Base-by-base conservation (phyloP, 1,140 invertebrate genomes). In the Callitettix versicolor region DNA sequence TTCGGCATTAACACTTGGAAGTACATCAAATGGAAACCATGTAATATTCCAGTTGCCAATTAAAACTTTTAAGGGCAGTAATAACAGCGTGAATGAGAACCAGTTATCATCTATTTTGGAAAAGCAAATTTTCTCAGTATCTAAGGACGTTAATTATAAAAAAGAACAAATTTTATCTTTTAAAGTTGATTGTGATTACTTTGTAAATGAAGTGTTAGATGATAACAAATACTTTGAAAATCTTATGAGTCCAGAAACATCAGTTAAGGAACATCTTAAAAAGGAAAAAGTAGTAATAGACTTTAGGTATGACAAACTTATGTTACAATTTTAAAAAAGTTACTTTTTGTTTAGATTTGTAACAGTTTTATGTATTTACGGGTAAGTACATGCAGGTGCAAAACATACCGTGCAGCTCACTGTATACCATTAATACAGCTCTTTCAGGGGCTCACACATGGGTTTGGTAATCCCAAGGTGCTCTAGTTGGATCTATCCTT, bases 281-380 rank as follows among this genome's bases (percentile, higher is more conserved):
- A 26, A 47, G 18, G 44, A 49, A 30, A 49, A 26, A 9, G 22
- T 51, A 14, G 48, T 51, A 11, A 36, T 51, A 17, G 48, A 51
- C 14, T 51, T 36, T 17, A 51, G 48, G 48, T 38, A 18, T 12
- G 48, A 17, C 11, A 12, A 15, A 7, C 9, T 11, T 47, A 11
- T 11, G 26, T 24, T 47, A n/a, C 7, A 11, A 12, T 6, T 47
- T 22, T 6, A 6, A 7, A 47, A 3, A 47, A 20, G 21, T 22
- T 22, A 20, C 6, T 22, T 21, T 47, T 20, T 6, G 26, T 7
- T 7, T 21, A 11, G 26, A 47, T 47, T n/a, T n/a, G n/a, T n/a
- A n/a, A n/a, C n/a, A n/a, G n/a, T n/a, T n/a, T n/a, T n/a, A n/a
- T 6, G 21, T 22, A 11, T 17, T 17, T 42, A 20, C 21, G 15